Evolutionary conservation across 2,888 invertebrate genomes (phyloP).

Genomic region (Acanthosoma haemorrhoidale): DNA sequence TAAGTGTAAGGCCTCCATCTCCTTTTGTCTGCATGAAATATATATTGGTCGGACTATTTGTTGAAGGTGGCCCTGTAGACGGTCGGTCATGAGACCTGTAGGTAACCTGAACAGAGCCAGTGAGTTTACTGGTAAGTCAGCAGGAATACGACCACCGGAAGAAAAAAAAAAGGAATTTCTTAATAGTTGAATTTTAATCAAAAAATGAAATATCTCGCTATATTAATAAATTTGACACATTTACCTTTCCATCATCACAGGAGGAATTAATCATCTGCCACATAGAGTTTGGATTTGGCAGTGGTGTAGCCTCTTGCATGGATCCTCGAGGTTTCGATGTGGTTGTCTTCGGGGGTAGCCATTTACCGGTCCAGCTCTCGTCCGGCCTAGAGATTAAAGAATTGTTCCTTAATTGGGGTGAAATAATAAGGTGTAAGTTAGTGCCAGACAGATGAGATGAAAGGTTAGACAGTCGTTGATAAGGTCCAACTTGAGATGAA

Average conservation of each 20-base stretch:
- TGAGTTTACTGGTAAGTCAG: no score
- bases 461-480: conserved; percentile 41
- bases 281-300: conserved; percentile 30
- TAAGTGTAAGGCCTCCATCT: no score
- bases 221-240: no score
- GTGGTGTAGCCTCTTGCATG: neutral
- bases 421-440: conserved; percentile 53
- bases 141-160: neutral
- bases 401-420: neutral
- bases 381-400: conserved; percentile 10
- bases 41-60: no score
- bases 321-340: neutral
- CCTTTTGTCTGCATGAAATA: no score
- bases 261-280: conserved; percentile 36
- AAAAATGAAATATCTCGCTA: no score
- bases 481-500: no score
- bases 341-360: conserved; percentile 26
- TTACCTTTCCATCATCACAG: conserved; percentile 40
- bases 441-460: conserved; percentile 57
- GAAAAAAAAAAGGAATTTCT: neutral
- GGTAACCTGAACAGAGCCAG: no score
- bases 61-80: no score
- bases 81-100: no score
- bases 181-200: no score
- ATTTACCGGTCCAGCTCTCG: conserved; percentile 27